Evolutionary conservation across 2,888 invertebrate species (phyloP).

Genomic region (Caenorhabditis panamensis): DNA sequence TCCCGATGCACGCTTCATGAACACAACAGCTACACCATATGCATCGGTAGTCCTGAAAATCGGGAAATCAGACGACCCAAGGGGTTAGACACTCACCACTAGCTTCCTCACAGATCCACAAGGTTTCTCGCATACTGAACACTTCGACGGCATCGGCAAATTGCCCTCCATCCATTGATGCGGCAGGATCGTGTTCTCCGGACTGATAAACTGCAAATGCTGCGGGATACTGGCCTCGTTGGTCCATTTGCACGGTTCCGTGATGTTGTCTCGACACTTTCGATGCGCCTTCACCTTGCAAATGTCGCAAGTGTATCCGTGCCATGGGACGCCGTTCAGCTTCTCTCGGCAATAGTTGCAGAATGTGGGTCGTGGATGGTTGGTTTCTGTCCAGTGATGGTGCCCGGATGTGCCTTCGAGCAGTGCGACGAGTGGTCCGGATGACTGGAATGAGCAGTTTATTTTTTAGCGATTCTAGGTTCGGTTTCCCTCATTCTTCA

Average conservation of each 20-base stretch:
- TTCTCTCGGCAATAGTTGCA: slow-evolving; percentile 97
- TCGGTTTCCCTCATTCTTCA: neutral
- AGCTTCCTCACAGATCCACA: slow-evolving; percentile 89
- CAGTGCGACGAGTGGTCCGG: slow-evolving; percentile 46
- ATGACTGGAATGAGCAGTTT: neutral
- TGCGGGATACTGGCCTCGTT: slow-evolving; percentile 89
- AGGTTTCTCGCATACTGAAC: slow-evolving; percentile 93
- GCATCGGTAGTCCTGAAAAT: slow-evolving; percentile 94
- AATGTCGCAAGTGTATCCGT: slow-evolving; percentile 94
- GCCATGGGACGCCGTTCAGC: slow-evolving; percentile 92
- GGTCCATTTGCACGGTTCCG: slow-evolving; percentile 97
- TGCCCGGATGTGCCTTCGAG: slow-evolving; percentile 59
- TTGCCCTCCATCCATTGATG: slow-evolving; percentile 99
- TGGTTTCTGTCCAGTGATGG: slow-evolving; percentile 65
- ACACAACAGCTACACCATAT: slow-evolving; percentile 93
- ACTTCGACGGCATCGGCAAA: slow-evolving; percentile 93
- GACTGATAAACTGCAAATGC: slow-evolving; percentile 70
- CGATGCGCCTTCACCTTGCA: slow-evolving; percentile 98
- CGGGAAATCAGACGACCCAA: neutral
- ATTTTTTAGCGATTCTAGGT: neutral
- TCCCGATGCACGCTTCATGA: slow-evolving; percentile 81
- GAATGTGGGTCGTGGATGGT: slow-evolving; percentile 76
- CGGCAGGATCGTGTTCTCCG: slow-evolving; percentile 86
- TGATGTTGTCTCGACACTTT: slow-evolving; percentile 92
- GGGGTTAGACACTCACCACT: slow-evolving; percentile 21